These are phyloP conservation scores for Oophaga pumilio DNA, from an alignment of 2,113 vertebrate genomes.

Conservation along the genomic window DNA sequence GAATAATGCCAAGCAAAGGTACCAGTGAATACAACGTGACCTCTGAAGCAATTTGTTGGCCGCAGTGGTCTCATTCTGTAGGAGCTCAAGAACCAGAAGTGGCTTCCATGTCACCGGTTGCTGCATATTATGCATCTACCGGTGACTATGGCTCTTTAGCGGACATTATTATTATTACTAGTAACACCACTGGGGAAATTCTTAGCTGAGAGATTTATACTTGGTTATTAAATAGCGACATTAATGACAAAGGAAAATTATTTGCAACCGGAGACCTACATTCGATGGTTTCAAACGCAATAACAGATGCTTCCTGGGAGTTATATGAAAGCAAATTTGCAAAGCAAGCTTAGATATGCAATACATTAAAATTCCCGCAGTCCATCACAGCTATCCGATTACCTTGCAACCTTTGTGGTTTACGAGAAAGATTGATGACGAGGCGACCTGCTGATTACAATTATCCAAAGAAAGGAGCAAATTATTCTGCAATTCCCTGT, in stretches of 20 bases:
- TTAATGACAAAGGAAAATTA: slow-evolving; percentile 50
- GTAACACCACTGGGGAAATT: slow-evolving; percentile 6
- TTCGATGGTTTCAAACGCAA: slow-evolving; percentile 53
- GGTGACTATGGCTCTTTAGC: not conserved
- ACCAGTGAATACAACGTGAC: no score
- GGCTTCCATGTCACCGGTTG: not conserved
- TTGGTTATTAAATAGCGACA: slow-evolving; percentile 48
- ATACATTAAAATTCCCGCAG: slow-evolving; percentile 65
- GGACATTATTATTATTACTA: slow-evolving; percentile 28
- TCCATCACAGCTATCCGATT: slow-evolving; percentile 60
- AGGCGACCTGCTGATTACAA: slow-evolving; percentile 66
- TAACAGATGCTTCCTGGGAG: slow-evolving; percentile 57
- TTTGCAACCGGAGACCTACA: slow-evolving; percentile 36
- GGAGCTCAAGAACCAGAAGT: not conserved
- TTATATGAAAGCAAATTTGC: slow-evolving; percentile 63
- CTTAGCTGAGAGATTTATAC: slow-evolving; percentile 31
- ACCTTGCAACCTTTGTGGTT: slow-evolving; percentile 61
- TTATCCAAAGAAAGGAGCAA: slow-evolving; percentile 67
- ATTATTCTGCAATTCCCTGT: slow-evolving; percentile 62
- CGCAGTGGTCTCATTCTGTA: no score
- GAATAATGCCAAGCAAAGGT: no score
- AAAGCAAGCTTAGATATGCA: slow-evolving; percentile 63
- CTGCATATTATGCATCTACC: not conserved
- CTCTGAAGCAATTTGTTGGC: no score
- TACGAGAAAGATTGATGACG: slow-evolving; percentile 65